Evolutionary conservation across 2,888 invertebrate species (phyloP).

Genomic region (Sisyra nigra): DNA sequence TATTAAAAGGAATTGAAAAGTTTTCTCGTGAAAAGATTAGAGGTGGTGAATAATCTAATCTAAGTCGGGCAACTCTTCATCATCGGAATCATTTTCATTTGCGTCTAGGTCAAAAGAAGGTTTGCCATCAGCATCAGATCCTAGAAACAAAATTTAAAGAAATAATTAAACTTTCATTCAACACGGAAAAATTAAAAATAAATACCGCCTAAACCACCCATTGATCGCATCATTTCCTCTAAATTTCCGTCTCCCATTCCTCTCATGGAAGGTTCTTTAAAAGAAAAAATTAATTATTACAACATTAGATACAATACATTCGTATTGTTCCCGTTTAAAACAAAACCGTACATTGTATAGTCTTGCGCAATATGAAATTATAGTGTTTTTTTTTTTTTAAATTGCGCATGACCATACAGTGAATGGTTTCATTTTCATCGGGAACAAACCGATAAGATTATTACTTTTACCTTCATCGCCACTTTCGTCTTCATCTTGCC

Average conservation of each 20-base stretch:
- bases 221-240: conserved; percentile 57
- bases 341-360: too few relatives aligned
- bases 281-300: neutral
- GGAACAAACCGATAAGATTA: too few relatives aligned
- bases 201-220: conserved; percentile 41
- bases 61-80: conserved; percentile 62
- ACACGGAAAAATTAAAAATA: conserved; percentile 4
- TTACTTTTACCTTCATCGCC: conserved; percentile 62
- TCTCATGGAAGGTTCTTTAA: neutral
- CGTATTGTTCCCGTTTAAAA: too few relatives aligned
- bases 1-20: too few relatives aligned
- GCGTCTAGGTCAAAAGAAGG: conserved; percentile 58
- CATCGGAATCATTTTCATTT: conserved; percentile 55
- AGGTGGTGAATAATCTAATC: conserved; percentile 28
- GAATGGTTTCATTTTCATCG: too few relatives aligned
- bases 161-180: neutral
- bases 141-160: conserved; percentile 7
- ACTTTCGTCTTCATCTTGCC: conserved; percentile 93
- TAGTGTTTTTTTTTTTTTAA: too few relatives aligned
- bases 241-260: conserved; percentile 34
- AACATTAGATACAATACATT: too few relatives aligned
- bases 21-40: too few relatives aligned
- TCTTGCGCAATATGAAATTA: too few relatives aligned
- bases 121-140: conserved; percentile 34
- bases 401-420: too few relatives aligned